phyloP scores from a whole-genome alignment of 2,888 invertebrate species.

The Pheosia tremula region DNA sequence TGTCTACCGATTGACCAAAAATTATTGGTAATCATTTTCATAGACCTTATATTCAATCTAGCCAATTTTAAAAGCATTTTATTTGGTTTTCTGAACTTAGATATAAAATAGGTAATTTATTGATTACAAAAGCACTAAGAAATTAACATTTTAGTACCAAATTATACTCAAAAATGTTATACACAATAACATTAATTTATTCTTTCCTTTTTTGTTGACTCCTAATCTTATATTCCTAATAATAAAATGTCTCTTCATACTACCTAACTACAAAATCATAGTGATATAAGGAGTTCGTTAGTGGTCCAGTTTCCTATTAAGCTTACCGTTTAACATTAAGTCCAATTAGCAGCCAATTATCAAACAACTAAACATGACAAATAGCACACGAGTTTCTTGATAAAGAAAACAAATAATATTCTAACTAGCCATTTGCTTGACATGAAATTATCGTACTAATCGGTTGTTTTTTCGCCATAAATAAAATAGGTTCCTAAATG shows the following conservation, averaged over 20 bases:
- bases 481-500: no score
- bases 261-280: slow-evolving; percentile 24
- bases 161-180: no score
- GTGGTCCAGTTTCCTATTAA: slow-evolving; percentile 11
- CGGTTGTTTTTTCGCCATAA: background rate
- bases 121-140: no score
- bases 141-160: no score
- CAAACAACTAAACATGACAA: slow-evolving; percentile 35
- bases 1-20: no score
- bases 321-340: slow-evolving; percentile 34
- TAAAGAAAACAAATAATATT: slow-evolving; percentile 19
- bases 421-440: background rate
- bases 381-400: slow-evolving; percentile 26
- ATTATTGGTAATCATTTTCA: no score
- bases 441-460: background rate
- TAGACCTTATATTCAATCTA: no score
- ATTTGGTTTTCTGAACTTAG: no score
- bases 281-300: slow-evolving; percentile 19
- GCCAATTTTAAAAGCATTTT: no score
- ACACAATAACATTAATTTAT: background rate
- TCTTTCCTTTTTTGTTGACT: slow-evolving; percentile 11
- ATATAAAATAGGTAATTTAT: no score
- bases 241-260: slow-evolving; percentile 1
- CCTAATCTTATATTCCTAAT: slow-evolving; percentile 4
- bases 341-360: slow-evolving; percentile 40